Percentiles rank a stretch among this genome's conserved stretches.
phyloP scores from a whole-genome alignment of 2,797 vertebrate species.

The Myotis vivesi region DNA sequence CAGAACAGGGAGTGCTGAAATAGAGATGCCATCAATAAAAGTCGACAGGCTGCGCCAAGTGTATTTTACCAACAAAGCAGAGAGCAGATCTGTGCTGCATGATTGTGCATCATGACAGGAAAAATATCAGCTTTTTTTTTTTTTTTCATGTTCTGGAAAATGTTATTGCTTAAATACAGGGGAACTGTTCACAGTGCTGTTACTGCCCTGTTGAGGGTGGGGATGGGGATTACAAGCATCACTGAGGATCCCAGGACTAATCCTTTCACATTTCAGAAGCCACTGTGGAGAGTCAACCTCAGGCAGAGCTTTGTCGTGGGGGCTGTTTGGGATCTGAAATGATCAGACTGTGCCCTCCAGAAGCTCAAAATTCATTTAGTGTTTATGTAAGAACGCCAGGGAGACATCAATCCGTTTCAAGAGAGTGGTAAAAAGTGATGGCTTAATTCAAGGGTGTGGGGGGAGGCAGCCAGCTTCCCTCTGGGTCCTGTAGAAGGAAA shows the following conservation, averaged over 20 bases:
- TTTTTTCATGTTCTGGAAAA: neutral
- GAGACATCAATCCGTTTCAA: neutral
- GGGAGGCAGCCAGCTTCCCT: neutral
- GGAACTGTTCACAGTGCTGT: neutral
- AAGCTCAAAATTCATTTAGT: neutral
- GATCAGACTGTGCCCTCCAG: neutral
- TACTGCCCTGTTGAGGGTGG: neutral
- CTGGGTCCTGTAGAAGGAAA: neutral
- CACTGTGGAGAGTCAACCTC: fast-evolving
- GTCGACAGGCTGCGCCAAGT: neutral
- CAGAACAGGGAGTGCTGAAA: neutral
- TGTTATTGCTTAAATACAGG: neutral
- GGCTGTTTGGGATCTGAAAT: fast-evolving
- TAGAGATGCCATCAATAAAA: neutral
- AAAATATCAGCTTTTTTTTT: neutral
- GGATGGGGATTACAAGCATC: neutral
- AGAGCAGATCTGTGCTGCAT: neutral
- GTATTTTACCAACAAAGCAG: neutral
- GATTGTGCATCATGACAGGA: neutral
- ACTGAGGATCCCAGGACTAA: neutral
- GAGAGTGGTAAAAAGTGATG: neutral
- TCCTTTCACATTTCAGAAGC: neutral
- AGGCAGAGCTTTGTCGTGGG: fast-evolving
- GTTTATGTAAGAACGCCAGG: neutral
- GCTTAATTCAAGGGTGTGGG: neutral